Conservation (phyloP, 2,797 vertebrate species). For the Dryobates pubescens region DNA sequence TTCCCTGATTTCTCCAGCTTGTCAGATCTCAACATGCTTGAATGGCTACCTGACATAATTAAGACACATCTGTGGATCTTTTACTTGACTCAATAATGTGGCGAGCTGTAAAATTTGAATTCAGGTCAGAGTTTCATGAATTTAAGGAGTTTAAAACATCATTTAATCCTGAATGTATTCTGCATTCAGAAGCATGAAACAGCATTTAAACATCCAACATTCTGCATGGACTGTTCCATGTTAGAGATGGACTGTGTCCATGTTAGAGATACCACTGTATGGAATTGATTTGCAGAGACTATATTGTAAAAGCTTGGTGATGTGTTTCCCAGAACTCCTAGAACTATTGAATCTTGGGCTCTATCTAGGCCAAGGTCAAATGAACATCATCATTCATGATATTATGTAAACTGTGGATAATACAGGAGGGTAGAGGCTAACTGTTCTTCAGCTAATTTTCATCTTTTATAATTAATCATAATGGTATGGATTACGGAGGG, state of each 20-base stretch:
- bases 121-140: background rate
- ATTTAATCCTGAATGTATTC: background rate
- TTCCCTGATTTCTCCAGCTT: background rate
- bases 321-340: background rate
- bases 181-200: background rate
- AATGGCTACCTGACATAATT: background rate
- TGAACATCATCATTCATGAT: background rate
- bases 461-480: background rate
- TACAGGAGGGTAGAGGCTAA: background rate
- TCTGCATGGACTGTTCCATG: background rate
- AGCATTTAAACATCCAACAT: background rate
- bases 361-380: background rate
- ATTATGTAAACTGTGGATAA: background rate
- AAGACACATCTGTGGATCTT: background rate
- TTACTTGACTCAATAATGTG: background rate
- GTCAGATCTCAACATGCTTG: background rate
- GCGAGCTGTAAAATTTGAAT: background rate
- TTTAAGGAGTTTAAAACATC: background rate
- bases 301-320: background rate
- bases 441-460: background rate
- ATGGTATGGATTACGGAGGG: background rate
- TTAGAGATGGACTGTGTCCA: background rate
- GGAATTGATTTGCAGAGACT: background rate
- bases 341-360: background rate
- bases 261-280: background rate